phyloP scores from a whole-genome alignment of 1,140 invertebrate species.

The Pantala flavescens region DNA sequence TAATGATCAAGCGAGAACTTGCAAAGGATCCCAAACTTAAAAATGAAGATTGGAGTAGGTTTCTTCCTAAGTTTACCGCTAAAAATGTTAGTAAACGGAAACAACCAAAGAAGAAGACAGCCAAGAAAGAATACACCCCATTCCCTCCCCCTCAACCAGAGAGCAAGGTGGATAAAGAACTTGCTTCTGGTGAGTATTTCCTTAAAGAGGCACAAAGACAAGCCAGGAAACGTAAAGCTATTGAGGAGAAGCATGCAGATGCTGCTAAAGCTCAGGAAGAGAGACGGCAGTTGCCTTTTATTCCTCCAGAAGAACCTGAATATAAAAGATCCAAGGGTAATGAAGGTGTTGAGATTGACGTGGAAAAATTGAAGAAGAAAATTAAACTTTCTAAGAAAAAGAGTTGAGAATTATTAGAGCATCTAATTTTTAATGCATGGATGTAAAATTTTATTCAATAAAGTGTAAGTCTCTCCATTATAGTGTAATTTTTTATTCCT shows the following conservation, averaged over 20 bases:
- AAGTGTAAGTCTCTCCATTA: not conserved
- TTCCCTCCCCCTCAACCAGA: constrained; percentile 91
- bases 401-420: constrained; percentile 17
- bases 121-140: constrained; percentile 90
- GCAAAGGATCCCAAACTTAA: constrained; percentile 82
- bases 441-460: not conserved
- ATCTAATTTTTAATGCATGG: not conserved
- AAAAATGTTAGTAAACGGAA: constrained; percentile 82
- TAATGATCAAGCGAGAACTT: constrained; percentile 96
- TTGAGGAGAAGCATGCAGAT: constrained; percentile 59
- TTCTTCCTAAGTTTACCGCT: constrained; percentile 89
- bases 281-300: constrained; percentile 65
- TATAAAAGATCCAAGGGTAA: constrained; percentile 22
- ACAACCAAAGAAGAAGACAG: constrained; percentile 74
- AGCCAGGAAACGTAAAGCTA: constrained; percentile 58
- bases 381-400: constrained; percentile 49
- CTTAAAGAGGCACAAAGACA: constrained; percentile 73
- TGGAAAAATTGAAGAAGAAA: constrained; percentile 59
- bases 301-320: constrained; percentile 63
- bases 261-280: constrained; percentile 61
- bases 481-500: not conserved
- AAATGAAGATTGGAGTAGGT: constrained; percentile 95
- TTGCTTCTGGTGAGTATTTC: constrained; percentile 96
- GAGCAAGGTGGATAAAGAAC: constrained; percentile 86
- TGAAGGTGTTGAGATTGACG: constrained; percentile 40